Percentiles rank a stretch among this genome's conserved stretches.
These are phyloP conservation scores for Gari tellinella DNA, from an alignment of 2,888 invertebrate genomes.

Conservation along the genomic window DNA sequence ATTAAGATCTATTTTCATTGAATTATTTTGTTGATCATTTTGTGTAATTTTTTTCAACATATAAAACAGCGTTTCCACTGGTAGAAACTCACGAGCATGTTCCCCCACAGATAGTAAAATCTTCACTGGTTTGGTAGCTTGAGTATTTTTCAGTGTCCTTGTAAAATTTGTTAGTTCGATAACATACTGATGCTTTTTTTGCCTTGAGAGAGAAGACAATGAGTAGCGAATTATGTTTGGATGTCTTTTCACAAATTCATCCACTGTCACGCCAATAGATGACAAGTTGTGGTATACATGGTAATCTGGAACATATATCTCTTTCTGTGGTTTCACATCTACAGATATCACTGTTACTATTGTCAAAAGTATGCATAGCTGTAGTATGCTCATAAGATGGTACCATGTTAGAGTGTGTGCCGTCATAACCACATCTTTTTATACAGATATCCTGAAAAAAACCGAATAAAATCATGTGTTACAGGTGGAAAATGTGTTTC, in stretches of 20 bases:
- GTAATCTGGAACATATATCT: slow-evolving; percentile 79
- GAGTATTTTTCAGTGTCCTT: slow-evolving; percentile 12
- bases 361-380: not conserved
- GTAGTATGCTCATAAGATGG: not conserved
- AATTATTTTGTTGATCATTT: slow-evolving; percentile 64
- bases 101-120: slow-evolving; percentile 81
- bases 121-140: slow-evolving; percentile 62
- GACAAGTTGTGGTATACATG: slow-evolving; percentile 76
- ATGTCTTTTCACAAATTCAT: slow-evolving; percentile 62
- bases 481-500: too few relatives aligned
- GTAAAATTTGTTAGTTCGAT: slow-evolving; percentile 78
- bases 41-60: slow-evolving; percentile 48
- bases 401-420: not conserved
- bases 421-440: too few relatives aligned
- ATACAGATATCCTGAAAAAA: not conserved
- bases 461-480: too few relatives aligned
- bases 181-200: slow-evolving; percentile 70
- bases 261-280: slow-evolving; percentile 56
- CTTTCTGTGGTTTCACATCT: slow-evolving; percentile 79
- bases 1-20: slow-evolving; percentile 34
- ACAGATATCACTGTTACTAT: slow-evolving; percentile 21
- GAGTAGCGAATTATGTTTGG: slow-evolving; percentile 68
- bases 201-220: slow-evolving; percentile 65
- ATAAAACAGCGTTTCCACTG: slow-evolving; percentile 79
- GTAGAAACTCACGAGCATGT: slow-evolving; percentile 83